Conservation (phyloP, 1,140 invertebrate genomes). For the Teleogryllus occipitalis region DNA sequence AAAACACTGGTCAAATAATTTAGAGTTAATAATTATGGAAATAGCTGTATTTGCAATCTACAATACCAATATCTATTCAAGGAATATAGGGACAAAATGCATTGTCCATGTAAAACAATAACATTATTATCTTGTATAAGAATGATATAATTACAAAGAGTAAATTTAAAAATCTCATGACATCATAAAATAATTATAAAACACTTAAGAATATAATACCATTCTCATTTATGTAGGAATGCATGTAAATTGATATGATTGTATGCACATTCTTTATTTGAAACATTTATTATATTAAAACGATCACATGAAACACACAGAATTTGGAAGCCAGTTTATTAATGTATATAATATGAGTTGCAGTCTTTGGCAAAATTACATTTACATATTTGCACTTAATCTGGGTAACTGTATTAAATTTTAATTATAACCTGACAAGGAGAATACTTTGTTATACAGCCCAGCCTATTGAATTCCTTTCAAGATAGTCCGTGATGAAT, state of each 20-base stretch:
- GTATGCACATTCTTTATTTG: not conserved
- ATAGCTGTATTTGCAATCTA: too few relatives aligned
- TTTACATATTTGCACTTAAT: not conserved
- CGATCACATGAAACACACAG: not conserved
- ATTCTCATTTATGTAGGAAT: not conserved
- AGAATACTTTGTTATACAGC: too few relatives aligned
- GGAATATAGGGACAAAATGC: too few relatives aligned
- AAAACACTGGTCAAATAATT: too few relatives aligned
- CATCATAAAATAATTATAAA: not conserved
- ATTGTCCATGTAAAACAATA: too few relatives aligned
- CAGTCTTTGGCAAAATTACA: not conserved
- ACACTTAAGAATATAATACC: not conserved
- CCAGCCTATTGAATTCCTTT: too few relatives aligned
- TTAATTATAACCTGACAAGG: too few relatives aligned
- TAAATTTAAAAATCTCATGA: not conserved
- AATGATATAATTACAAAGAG: not conserved
- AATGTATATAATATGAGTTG: not conserved
- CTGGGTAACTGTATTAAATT: too few relatives aligned
- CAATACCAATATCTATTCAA: too few relatives aligned
- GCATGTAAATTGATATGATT: not conserved
- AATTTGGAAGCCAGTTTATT: not conserved
- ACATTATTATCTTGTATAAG: too few relatives aligned
- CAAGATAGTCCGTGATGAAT: too few relatives aligned
- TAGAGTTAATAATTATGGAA: too few relatives aligned
- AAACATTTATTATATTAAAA: not conserved